A percentile compares a stretch with the other conserved stretches of the same genome.
Evolutionary conservation across 2,113 vertebrate genomes (phyloP).

Genomic region (Scatophagus argus): DNA sequence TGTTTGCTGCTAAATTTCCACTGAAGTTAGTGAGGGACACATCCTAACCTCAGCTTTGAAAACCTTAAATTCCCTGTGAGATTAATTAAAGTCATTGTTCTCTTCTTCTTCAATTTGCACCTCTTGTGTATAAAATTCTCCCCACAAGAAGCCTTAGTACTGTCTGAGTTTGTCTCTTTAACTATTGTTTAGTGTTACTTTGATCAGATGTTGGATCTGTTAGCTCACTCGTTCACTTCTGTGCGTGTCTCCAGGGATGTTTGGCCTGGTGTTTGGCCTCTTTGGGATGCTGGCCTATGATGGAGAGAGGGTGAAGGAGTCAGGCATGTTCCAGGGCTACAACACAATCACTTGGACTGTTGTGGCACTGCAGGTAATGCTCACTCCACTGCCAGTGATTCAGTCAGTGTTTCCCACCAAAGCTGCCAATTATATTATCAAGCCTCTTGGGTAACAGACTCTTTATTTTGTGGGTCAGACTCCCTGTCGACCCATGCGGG

Average conservation of each 20-base stretch:
- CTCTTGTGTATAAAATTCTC: too few species aligned
- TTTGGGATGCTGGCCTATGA: conserved; percentile 94
- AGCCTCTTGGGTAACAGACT: conserved; percentile 6
- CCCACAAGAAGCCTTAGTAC: too few species aligned
- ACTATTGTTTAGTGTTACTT: not conserved
- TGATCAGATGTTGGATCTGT: too few species aligned
- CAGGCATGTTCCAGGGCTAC: conserved; percentile 98
- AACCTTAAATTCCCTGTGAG: too few species aligned
- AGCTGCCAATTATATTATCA: not conserved
- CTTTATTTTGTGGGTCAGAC: conserved; percentile 23
- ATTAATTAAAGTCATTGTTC: too few species aligned
- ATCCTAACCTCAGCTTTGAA: not conserved
- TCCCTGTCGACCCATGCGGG: conserved; percentile 38
- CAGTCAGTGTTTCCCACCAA: not conserved
- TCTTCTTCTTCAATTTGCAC: too few species aligned
- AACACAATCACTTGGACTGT: conserved; percentile 94
- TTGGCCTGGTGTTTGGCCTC: conserved; percentile 93
- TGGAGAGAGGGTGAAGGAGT: conserved; percentile 89
- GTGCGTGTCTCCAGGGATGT: conserved; percentile 86
- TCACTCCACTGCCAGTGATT: not conserved
- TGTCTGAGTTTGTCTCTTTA: not conserved
- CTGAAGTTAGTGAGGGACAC: not conserved
- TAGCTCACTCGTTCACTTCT: too few species aligned
- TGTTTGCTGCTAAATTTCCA: not conserved
- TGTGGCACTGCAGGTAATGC: conserved; percentile 92